Base-by-base conservation (phyloP, 2,888 invertebrate species). In the Agrochola lychnidis region DNA sequence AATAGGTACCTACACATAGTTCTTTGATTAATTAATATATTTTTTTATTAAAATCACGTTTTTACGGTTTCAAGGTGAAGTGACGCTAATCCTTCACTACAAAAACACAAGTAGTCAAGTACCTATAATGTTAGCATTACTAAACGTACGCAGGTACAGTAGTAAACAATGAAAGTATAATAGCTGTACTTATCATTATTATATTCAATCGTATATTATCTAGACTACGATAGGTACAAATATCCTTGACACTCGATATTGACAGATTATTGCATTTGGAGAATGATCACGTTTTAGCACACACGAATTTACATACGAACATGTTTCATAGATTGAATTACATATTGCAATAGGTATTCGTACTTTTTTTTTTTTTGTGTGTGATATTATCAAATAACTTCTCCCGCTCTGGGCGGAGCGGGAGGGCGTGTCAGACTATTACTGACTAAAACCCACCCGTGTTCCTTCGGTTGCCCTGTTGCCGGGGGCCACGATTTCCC, bases 11-110 rank as follows among this genome's bases (percentile, higher is more conserved):
- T n/a, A n/a, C 69, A 84, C 70, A 79, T 82, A 70, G 73, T 75
- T 77, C 71, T 82, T 80, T 79, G 73, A 78, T 79, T 84, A 81
- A 79, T 80, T 77, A 73, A 85, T 78, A 9, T 45, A 59, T 42
- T n/a, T 77, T 79, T 83, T 87, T 81, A 74, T 69, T 81, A 14
- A 72, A 78, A 81, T 81, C 75, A 81, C 69, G 75, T 79, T 78
- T 81, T 76, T 48, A 57, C 61, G 22, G 63, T 69, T 70, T 73
- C 80, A 80, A 78, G 77, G 73, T 84, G 64, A 84, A 56, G 57
- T 71, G 69, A 73, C 64, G 25, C 14, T 71, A 73, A 61, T 70
- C 48, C 45, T 59, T 45, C 14, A 68, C 48, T 42, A 61, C 62
- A 68, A 75, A 66, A 75, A 69, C 48, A 30, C 22, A 42, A 51